A percentile compares a stretch with the other conserved stretches of the same genome.
Conservation (phyloP, 2,113 vertebrate genomes). For the Cyprinus carpio region DNA sequence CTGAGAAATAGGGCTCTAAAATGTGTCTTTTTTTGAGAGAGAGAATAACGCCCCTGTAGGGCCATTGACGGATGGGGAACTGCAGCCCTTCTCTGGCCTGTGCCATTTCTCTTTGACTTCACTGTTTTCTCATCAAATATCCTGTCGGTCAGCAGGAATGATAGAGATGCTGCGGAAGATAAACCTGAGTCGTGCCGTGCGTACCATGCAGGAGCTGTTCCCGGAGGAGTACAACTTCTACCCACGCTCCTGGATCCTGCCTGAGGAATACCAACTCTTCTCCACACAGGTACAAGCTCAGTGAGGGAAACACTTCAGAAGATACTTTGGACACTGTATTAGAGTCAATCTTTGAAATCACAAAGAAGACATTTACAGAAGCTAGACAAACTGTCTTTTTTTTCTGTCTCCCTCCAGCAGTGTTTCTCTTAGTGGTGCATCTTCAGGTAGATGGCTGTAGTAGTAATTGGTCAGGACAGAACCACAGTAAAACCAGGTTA, state of each 20-base stretch:
- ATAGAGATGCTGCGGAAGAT: conserved; percentile 92
- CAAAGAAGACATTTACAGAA: not conserved
- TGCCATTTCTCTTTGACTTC: not conserved
- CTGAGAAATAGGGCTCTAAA: not conserved
- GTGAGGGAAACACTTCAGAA: not conserved
- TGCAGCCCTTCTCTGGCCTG: not conserved
- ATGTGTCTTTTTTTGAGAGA: not conserved
- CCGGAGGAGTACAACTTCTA: conserved; percentile 97
- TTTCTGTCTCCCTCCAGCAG: not conserved
- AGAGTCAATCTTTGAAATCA: not conserved
- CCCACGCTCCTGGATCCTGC: conserved; percentile 95
- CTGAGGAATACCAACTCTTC: conserved; percentile 90
- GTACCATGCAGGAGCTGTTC: conserved; percentile 92
- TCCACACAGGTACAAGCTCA: conserved; percentile 79
- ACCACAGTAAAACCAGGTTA: conserved; percentile 33
- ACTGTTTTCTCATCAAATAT: not conserved
- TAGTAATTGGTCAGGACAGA: conserved; percentile 26
- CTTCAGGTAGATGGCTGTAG: not conserved
- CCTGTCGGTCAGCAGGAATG: conserved; percentile 81
- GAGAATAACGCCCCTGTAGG: not conserved
- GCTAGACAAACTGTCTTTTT: not conserved
- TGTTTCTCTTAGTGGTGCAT: too few relatives aligned
- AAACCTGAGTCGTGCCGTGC: conserved; percentile 88
- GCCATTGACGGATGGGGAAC: not conserved
- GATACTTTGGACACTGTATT: not conserved